Evolutionary conservation across 2,113 vertebrate species (phyloP).

Genomic region (Lampris incognitus): DNA sequence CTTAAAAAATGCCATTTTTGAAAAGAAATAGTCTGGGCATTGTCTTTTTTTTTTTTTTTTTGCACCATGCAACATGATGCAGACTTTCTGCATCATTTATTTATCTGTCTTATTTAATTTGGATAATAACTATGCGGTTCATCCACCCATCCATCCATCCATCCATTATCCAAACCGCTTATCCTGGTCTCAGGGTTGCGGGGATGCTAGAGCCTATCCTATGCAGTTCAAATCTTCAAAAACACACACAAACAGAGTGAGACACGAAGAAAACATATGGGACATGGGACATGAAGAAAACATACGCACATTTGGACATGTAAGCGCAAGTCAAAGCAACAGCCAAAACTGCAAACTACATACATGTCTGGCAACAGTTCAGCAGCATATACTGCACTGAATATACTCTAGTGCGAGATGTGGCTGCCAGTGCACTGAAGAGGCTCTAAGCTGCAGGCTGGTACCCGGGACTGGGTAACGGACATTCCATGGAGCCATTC

Average conservation of each 20-base stretch:
- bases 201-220: background rate
- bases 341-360: background rate
- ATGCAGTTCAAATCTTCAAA: background rate
- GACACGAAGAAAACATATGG: background rate
- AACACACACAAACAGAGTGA: background rate
- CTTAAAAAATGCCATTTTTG: background rate
- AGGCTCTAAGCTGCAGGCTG: conserved; percentile 55
- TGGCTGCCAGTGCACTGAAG: conserved; percentile 30
- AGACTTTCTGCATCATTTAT: too few species aligned
- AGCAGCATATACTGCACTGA: conserved; percentile 2
- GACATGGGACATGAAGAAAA: background rate
- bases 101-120: too few species aligned
- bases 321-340: background rate
- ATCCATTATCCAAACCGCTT: too few species aligned
- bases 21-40: too few species aligned
- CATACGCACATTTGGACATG: background rate
- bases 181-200: too few species aligned
- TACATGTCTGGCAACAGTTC: conserved; percentile 14
- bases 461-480: conserved; percentile 73
- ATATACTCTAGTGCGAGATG: background rate
- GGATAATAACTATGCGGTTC: too few species aligned
- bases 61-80: too few species aligned
- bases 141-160: too few species aligned
- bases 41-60: too few species aligned
- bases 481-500: conserved; percentile 72